These are phyloP conservation scores for Euleptes europaea DNA, from an alignment of 2,113 vertebrate species.

Conservation along the genomic window DNA sequence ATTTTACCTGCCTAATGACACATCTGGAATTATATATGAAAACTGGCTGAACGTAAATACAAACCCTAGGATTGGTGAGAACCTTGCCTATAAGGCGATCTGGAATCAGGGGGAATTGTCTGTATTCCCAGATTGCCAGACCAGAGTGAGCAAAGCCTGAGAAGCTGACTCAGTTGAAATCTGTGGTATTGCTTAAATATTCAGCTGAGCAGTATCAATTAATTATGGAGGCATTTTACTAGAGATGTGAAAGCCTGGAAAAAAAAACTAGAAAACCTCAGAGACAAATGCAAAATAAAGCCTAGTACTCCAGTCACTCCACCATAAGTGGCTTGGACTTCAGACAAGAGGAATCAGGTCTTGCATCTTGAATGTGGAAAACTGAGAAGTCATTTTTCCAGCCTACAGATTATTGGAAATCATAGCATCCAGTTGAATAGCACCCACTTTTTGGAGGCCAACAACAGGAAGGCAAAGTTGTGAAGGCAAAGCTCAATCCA, in stretches of 20 bases:
- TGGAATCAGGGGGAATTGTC: not conserved
- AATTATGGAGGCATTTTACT: not conserved
- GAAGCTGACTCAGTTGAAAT: not conserved
- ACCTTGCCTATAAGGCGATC: not conserved
- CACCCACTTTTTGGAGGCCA: not conserved
- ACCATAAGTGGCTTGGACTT: too few relatives aligned
- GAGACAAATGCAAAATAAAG: not conserved
- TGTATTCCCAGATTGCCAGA: not conserved
- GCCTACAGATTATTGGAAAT: not conserved
- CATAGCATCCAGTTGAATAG: not conserved
- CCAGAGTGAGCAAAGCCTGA: not conserved
- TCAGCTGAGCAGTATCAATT: not conserved
- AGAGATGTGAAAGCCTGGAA: too few relatives aligned
- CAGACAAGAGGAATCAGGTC: not conserved
- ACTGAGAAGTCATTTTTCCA: not conserved
- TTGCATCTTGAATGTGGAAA: not conserved
- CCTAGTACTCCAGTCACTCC: not conserved
- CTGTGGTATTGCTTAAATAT: not conserved
- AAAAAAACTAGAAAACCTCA: too few relatives aligned
- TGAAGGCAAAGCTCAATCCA: not conserved
- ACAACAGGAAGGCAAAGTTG: too few relatives aligned
- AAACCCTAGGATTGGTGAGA: not conserved
- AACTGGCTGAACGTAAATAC: too few relatives aligned
- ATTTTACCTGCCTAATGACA: not conserved
- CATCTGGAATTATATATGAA: not conserved